A percentile compares a stretch with the other conserved stretches of the same genome.
These are phyloP conservation scores for Sceloporus undulatus DNA, from an alignment of 2,113 vertebrate species.

Conservation along the genomic window DNA sequence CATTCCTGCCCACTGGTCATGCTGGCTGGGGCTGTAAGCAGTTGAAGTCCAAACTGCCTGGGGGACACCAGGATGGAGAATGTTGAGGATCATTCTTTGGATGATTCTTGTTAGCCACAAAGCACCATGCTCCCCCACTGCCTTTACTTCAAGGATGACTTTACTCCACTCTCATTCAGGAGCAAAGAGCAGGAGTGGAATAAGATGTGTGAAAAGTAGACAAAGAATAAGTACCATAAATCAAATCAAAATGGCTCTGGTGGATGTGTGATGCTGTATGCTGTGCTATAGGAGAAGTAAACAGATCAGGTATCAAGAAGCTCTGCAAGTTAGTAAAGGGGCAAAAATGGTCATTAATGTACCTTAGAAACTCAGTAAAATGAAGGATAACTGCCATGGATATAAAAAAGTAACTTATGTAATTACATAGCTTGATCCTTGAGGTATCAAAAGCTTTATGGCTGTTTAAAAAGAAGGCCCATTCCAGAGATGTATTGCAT, in stretches of 20 bases:
- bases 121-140: background rate
- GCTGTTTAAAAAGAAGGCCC: slow-evolving; percentile 40
- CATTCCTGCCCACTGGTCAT: background rate
- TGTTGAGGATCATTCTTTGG: background rate
- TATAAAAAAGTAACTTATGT: slow-evolving; percentile 19
- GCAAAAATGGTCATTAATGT: background rate
- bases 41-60: background rate
- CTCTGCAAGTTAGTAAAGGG: background rate
- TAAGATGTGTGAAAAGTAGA: background rate
- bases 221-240: slow-evolving; percentile 7
- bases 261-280: background rate
- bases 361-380: background rate
- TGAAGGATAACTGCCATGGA: background rate
- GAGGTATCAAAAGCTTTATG: slow-evolving; percentile 39
- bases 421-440: slow-evolving; percentile 5
- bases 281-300: slow-evolving; percentile 5
- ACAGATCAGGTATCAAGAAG: slow-evolving; percentile 1
- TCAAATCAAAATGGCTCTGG: slow-evolving; percentile 15
- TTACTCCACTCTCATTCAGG: background rate
- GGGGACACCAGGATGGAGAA: background rate
- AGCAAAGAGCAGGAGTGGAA: background rate
- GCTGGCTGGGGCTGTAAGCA: background rate
- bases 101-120: background rate
- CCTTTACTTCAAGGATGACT: background rate
- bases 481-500: slow-evolving; percentile 15